These are phyloP conservation scores for Thaleichthys pacificus DNA, from an alignment of 2,797 vertebrate genomes.

Conservation along the genomic window DNA sequence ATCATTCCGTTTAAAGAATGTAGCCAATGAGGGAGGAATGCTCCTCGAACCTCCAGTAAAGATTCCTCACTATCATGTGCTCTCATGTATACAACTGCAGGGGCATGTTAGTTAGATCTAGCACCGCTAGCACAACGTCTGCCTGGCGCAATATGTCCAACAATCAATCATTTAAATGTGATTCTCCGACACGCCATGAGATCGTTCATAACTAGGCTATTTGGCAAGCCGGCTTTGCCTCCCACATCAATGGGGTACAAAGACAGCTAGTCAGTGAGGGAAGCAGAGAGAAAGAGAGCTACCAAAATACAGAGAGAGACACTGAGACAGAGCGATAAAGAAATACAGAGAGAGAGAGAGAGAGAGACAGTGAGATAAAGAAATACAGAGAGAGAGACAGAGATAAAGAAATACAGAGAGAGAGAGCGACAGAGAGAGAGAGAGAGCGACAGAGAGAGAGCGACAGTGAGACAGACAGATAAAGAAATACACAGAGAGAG, in stretches of 20 bases:
- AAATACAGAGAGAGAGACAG: too few species aligned
- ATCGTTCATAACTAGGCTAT: constrained; percentile 23
- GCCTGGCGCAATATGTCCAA: neutral
- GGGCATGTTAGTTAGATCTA: neutral
- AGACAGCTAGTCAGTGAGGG: neutral
- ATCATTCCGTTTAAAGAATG: neutral
- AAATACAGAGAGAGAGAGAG: too few species aligned
- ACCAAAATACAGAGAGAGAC: neutral
- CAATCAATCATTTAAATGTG: neutral
- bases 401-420: neutral
- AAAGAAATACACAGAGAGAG: neutral
- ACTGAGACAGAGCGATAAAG: neutral
- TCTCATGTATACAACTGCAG: neutral
- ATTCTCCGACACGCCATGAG: constrained; percentile 28
- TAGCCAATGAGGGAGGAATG: neutral
- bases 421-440: neutral
- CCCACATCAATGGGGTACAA: constrained; percentile 13
- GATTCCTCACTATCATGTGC: neutral
- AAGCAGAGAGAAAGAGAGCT: neutral
- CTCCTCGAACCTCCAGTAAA: neutral
- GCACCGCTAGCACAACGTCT: neutral
- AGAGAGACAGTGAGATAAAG: too few species aligned
- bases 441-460: neutral
- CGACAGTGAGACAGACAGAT: neutral
- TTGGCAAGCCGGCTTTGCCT: constrained; percentile 21